These are phyloP conservation scores for Leptobrachium leishanense DNA, from an alignment of 2,113 vertebrate species.

Conservation along the genomic window DNA sequence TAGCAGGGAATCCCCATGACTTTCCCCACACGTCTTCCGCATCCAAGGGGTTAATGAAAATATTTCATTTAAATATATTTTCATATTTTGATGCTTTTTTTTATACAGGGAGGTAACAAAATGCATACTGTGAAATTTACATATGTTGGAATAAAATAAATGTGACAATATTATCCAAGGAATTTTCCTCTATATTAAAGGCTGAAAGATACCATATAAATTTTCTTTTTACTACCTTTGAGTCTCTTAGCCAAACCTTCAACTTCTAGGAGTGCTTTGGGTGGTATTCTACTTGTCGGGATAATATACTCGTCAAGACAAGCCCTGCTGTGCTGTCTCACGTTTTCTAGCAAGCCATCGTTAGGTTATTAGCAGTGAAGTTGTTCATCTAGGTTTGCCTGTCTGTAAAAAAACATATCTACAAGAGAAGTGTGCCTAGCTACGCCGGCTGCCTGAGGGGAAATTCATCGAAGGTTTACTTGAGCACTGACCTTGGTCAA, in stretches of 20 bases:
- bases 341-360: neutral
- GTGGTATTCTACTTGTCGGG: conserved; percentile 16
- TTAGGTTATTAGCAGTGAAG: conserved; percentile 30
- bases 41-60: too few relatives aligned
- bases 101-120: too few relatives aligned
- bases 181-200: too few relatives aligned
- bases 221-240: too few relatives aligned
- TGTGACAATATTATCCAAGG: too few relatives aligned
- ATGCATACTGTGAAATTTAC: too few relatives aligned
- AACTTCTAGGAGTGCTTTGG: conserved; percentile 8
- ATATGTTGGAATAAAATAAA: too few relatives aligned
- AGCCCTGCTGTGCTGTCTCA: neutral
- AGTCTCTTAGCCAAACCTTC: conserved; percentile 7
- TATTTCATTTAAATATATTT: too few relatives aligned
- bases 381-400: conserved; percentile 36
- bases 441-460: conserved; percentile 23
- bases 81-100: too few relatives aligned
- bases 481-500: conserved; percentile 41
- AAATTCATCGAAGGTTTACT: conserved; percentile 35
- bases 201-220: too few relatives aligned
- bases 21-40: too few relatives aligned
- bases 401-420: conserved; percentile 13
- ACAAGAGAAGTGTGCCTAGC: neutral
- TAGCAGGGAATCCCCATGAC: too few relatives aligned
- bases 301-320: conserved; percentile 47